A percentile compares a stretch with the other conserved stretches of the same genome.
phyloP scores from a whole-genome alignment of 2,888 invertebrate species.

The Pseudanteris insignis region DNA sequence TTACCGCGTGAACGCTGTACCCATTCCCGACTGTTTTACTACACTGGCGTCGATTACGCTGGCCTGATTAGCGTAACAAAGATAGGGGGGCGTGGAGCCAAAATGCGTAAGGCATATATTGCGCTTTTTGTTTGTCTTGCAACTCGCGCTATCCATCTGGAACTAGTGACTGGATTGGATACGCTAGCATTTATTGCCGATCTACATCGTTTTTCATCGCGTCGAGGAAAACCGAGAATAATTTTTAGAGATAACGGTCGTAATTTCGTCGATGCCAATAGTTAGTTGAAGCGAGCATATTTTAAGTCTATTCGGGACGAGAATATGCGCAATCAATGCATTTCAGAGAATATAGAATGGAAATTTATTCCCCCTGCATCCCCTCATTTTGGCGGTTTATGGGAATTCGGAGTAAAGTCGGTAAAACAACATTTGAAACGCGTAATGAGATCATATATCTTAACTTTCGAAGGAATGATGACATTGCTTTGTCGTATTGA shows the following conservation, averaged over 20 bases:
- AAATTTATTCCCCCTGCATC: constrained; percentile 2
- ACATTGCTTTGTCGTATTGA: constrained; percentile 3
- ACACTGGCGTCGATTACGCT: neutral
- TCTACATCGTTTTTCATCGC: neutral
- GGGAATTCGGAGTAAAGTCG: constrained; percentile 1
- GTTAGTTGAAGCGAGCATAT: neutral
- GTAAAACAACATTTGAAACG: constrained; percentile 1
- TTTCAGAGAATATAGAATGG: neutral
- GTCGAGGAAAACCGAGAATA: neutral
- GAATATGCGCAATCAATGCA: neutral
- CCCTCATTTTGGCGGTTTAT: neutral
- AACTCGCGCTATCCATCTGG: constrained; percentile 5
- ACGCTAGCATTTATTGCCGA: constrained; percentile 1
- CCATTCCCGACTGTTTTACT: neutral
- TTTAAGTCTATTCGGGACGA: neutral
- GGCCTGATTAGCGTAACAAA: neutral
- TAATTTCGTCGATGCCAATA: constrained; percentile 3
- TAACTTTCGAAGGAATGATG: constrained; percentile 1
- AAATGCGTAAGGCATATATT: neutral
- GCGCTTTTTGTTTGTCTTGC: constrained; percentile 1
- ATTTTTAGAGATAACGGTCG: neutral
- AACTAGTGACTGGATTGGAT: neutral
- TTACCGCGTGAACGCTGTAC: neutral
- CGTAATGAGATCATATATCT: neutral
- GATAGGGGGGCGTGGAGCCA: neutral